Conservation (phyloP, 2,113 vertebrate species). For the Podarcis muralis region DNA sequence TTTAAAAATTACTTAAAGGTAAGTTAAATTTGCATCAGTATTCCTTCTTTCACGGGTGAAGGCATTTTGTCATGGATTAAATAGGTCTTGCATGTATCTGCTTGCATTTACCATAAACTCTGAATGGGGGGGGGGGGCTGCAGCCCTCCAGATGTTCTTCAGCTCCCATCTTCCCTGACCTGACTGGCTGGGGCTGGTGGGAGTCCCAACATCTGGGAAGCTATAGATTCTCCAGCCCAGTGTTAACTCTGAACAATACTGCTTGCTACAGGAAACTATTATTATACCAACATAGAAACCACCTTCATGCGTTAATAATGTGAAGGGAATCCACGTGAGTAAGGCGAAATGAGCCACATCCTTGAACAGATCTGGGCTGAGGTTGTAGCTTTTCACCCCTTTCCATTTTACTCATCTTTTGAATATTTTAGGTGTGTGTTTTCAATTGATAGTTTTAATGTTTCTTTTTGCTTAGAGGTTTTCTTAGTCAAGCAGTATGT, state of each 20-base stretch:
- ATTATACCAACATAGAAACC: background rate
- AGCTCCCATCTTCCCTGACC: no score
- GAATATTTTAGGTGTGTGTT: no score
- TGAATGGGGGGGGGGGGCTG: background rate
- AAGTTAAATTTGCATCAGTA: constrained; percentile 38
- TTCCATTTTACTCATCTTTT: no score
- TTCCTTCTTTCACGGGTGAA: background rate
- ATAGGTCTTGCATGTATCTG: background rate
- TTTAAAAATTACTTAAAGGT: constrained; percentile 99
- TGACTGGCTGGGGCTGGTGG: no score
- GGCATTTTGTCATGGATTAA: background rate
- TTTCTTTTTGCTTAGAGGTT: no score
- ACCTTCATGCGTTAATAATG: background rate
- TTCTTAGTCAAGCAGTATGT: no score
- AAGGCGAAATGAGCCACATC: background rate
- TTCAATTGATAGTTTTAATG: no score
- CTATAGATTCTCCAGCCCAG: background rate
- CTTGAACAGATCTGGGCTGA: background rate
- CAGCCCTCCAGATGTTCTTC: no score
- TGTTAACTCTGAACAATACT: background rate
- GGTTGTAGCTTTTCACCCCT: background rate
- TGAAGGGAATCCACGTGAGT: background rate
- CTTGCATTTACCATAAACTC: background rate
- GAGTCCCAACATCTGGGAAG: no score
- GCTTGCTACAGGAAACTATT: background rate